phyloP scores from a whole-genome alignment of 2,797 vertebrate species.

The Oreochromis grahami region DNA sequence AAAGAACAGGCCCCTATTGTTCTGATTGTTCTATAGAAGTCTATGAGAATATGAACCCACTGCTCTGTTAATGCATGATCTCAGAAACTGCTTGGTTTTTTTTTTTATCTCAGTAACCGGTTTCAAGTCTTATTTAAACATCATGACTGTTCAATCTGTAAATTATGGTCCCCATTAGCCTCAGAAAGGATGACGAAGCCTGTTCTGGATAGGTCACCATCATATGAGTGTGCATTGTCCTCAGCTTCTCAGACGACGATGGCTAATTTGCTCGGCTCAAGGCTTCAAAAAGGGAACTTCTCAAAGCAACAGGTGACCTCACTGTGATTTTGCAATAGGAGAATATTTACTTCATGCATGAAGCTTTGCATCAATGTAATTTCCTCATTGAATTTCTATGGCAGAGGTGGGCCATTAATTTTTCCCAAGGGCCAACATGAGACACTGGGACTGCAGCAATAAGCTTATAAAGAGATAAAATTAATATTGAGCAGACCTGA shows the following conservation, averaged over 20 bases:
- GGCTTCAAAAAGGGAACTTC: background rate
- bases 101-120: background rate
- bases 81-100: background rate
- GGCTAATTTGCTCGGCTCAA: background rate
- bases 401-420: background rate
- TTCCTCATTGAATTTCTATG: background rate
- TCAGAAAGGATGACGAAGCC: rapidly evolving
- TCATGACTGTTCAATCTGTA: background rate
- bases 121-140: background rate
- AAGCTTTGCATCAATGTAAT: background rate
- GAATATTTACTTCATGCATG: background rate
- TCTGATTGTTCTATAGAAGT: background rate
- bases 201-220: background rate
- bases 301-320: background rate
- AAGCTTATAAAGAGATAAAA: background rate
- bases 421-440: background rate
- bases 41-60: background rate
- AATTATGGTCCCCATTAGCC: background rate
- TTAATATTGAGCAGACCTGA: background rate
- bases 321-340: rapidly evolving
- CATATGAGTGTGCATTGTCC: rapidly evolving
- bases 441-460: background rate
- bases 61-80: background rate
- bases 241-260: background rate
- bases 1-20: rapidly evolving